Base-by-base conservation (phyloP, 35 echinoderm and acorn worm genomes). In the Apostichopus californicus region DNA sequence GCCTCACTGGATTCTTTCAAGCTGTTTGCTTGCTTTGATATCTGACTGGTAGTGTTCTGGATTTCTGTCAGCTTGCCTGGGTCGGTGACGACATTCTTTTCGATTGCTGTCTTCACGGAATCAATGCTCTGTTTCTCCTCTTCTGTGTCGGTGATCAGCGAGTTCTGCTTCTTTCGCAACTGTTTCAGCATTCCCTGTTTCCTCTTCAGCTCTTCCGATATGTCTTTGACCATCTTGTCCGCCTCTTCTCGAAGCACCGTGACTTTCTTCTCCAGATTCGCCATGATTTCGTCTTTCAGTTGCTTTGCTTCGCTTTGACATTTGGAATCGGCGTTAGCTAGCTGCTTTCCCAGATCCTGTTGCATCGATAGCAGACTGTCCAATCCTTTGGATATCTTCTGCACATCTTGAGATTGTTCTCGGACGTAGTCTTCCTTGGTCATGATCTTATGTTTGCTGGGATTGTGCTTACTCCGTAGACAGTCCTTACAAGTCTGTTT, bases 381-480 rank as follows among this genome's bases (percentile, higher is more conserved):
- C 56, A 85, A 23, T n/a, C 7, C 15, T 10, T 14, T 58, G 18
- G 21, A n/a, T 6, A 59, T 1, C 17, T 85, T 59, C 81, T 60
- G 55, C 24, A 85, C 55, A 58, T 85, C n/a, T 18, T 56, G 7
- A 22, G 81, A 60, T 20, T 57, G 55, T 22, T 58, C 81, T 20
- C 58, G 8, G n/a, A 85, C 15, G 20, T 58, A 85, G 58, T 61
- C 81, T 12, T 56, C 54, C 56, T 24, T 85, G 55, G 81, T 85
- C 1, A 24, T 60, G 56, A 85, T 85, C 9, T 23, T 85, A 59
- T 85, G 81, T 22, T 61, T 85, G 55, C 81, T 25, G 18, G 81
- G 81, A 56, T 85, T 89, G 63, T 89, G 86, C 3, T 89, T 26
- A 2, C 60, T 11, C 68, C 71, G 53, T 9, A 89, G 60, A 89